Evolutionary conservation across 1,140 invertebrate species (phyloP), one percentile per base, ranked within the genome.

Genomic region (Drosophila setifemur): DNA sequence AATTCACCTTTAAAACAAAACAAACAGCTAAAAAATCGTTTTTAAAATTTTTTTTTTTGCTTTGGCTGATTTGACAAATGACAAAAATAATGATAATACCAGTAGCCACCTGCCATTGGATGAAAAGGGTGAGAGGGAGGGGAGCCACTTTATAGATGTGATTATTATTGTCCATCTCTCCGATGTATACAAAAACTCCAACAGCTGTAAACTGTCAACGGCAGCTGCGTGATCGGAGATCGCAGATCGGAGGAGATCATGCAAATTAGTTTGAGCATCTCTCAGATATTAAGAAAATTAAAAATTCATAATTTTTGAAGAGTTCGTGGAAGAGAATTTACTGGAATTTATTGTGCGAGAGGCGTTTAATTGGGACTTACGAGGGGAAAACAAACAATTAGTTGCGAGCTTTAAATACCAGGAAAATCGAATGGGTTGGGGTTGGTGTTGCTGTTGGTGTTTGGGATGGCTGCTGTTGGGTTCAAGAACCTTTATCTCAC

Each of bases 121-220:
- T 31, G 6, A 4, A 21, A 11, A 3, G 37, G 12, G 16, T 11
- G 8, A 25, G 5, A 1, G 18, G n/a, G 16, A 28, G 43, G 21
- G 9, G 21, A 21, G 14, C 18, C 3, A 8, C 33, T 52, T 23
- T 9, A 33, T 33, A 55, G 21, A 40, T 19, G 33, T 26, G 31
- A 67, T 74, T 31, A 54, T 61, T 71, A 54, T 53, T 61, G 54
- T 50, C 43, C 49, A 26, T 12, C 25, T n/a, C 25, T 19, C 1
- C 47, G 21, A 31, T 37, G 16, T 0, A 7, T 12, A 11, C 12
- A 68, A 48, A 33, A 73, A 57, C 68, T 73, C 11, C 21, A 40
- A 67, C 49, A 73, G 68, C 71, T 76, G 72, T 82, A 68, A 81
- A 45, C 67, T 83, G 78, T 82, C 78, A 69, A 23, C 68, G 35